phyloP scores from a whole-genome alignment of 2,888 invertebrate genomes.

The Hololepta plana region DNA sequence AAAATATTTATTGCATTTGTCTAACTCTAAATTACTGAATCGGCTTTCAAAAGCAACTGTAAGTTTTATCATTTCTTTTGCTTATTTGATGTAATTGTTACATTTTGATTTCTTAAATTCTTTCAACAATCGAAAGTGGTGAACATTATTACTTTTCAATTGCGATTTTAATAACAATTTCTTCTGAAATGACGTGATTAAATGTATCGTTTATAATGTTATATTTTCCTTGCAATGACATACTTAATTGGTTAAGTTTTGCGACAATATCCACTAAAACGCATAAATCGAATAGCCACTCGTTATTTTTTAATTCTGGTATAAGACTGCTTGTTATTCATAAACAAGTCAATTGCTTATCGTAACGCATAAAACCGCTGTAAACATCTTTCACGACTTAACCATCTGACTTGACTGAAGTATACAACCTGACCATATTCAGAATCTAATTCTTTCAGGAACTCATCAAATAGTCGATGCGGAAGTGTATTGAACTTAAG shows the following conservation, averaged over 20 bases:
- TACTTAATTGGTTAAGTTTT: constrained; percentile 9
- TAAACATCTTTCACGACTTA: constrained; percentile 9
- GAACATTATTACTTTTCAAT: constrained; percentile 8
- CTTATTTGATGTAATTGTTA: constrained; percentile 8
- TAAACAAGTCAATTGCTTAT: constrained; percentile 9
- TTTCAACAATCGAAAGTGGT: constrained; percentile 9
- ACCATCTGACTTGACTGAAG: constrained; percentile 9
- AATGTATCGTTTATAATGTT: constrained; percentile 8
- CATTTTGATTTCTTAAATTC: constrained; percentile 7
- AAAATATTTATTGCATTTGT: constrained; percentile 8
- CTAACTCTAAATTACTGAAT: constrained; percentile 8
- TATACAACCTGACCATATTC: constrained; percentile 9
- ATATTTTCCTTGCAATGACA: constrained; percentile 8
- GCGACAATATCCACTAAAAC: constrained; percentile 11
- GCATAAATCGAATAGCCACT: constrained; percentile 10
- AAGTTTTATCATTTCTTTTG: constrained; percentile 9
- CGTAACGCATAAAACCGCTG: constrained; percentile 8
- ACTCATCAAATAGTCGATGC: constrained; percentile 10
- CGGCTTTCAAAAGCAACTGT: constrained; percentile 9
- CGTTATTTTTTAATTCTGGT: constrained; percentile 9
- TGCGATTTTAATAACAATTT: constrained; percentile 9
- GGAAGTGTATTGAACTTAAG: constrained; percentile 9
- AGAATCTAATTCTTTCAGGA: constrained; percentile 8
- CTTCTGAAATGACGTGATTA: constrained; percentile 7
- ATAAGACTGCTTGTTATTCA: constrained; percentile 8